phyloP scores from a whole-genome alignment of 2,797 vertebrate species.

The Sebastes matsubarae region DNA sequence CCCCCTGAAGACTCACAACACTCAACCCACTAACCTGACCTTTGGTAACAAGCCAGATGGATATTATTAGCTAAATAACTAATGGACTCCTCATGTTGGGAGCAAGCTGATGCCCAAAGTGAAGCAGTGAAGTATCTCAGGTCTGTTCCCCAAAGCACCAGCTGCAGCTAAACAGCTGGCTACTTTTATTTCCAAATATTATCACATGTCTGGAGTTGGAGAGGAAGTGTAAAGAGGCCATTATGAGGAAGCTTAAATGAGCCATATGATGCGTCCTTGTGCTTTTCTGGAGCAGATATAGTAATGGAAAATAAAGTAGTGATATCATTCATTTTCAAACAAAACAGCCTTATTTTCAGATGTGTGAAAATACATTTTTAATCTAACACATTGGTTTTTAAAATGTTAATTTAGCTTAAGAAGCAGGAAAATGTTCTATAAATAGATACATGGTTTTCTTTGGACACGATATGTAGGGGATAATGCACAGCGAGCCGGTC shows the following conservation, averaged over 20 bases:
- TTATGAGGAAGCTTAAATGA: background rate
- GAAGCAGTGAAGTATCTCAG: constrained; percentile 4
- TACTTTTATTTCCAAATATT: constrained; percentile 5
- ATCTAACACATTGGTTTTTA: background rate
- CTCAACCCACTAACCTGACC: constrained; percentile 29
- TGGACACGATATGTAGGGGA: no score
- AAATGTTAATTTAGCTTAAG: background rate
- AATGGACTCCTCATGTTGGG: constrained; percentile 64
- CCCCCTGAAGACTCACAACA: background rate
- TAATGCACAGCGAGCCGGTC: no score
- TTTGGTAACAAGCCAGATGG: constrained; percentile 35
- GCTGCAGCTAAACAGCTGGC: background rate
- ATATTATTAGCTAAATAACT: constrained; percentile 43
- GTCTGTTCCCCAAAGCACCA: background rate
- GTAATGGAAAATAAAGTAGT: background rate
- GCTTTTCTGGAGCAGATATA: background rate
- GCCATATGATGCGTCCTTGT: background rate
- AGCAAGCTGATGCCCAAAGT: constrained; percentile 9
- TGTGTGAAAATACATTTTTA: background rate
- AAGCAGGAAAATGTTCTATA: background rate
- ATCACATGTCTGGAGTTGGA: background rate
- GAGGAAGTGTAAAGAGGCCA: background rate
- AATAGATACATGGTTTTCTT: no score
- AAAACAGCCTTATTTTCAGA: background rate
- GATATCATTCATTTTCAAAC: background rate